A percentile compares a stretch with the other conserved stretches of the same genome.
Conservation (phyloP, 2,797 vertebrate genomes). For the Sorex maritimensis region DNA sequence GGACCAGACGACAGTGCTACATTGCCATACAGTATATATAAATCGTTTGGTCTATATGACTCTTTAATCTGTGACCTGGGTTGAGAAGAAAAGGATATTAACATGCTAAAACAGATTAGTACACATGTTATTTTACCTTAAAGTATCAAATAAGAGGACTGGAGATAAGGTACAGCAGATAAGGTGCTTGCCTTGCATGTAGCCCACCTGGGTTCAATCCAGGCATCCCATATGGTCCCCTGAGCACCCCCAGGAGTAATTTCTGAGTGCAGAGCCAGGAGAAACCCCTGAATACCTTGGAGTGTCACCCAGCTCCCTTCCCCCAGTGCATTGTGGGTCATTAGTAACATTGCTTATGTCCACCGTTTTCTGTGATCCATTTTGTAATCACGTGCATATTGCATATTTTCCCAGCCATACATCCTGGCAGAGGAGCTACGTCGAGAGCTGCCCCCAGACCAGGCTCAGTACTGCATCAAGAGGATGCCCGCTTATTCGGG, state of each 20-base stretch:
- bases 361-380: not conserved
- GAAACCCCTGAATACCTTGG: too few species aligned
- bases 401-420: slow-evolving; percentile 90
- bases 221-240: too few species aligned
- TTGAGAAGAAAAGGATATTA: not conserved
- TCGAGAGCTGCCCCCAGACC: slow-evolving; percentile 93
- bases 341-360: too few species aligned
- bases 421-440: slow-evolving; percentile 94
- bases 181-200: too few species aligned
- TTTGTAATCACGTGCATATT: not conserved
- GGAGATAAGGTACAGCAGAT: too few species aligned
- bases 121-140: not conserved
- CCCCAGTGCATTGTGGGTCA: not conserved
- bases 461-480: slow-evolving; percentile 95
- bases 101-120: not conserved
- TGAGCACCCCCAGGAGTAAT: too few species aligned
- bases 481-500: slow-evolving; percentile 93
- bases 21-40: not conserved
- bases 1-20: too few species aligned
- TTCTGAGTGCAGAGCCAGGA: too few species aligned
- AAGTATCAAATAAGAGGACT: not conserved
- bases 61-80: not conserved
- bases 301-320: too few species aligned
- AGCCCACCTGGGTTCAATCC: too few species aligned
- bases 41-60: not conserved